phyloP scores from a whole-genome alignment of 2,797 vertebrate genomes.

The Smutsia gigantea region DNA sequence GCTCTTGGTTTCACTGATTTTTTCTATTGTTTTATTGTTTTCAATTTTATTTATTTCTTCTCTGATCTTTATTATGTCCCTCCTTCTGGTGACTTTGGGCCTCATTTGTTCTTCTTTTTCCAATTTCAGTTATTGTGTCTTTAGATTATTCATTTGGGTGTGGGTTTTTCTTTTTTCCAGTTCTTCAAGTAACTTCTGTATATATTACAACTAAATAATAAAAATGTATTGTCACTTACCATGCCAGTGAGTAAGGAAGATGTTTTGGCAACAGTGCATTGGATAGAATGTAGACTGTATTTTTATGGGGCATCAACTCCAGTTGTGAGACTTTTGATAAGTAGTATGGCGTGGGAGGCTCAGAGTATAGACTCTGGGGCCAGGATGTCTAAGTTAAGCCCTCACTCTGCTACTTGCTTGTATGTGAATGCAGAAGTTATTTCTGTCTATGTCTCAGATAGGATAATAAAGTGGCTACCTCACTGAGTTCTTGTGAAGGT shows the following conservation, averaged over 20 bases:
- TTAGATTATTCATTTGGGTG: no score
- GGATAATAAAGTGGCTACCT: background rate
- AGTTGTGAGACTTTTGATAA: background rate
- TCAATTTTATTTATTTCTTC: no score
- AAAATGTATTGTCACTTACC: background rate
- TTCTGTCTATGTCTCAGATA: background rate
- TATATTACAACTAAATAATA: background rate
- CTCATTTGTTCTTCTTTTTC: no score
- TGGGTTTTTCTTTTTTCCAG: background rate
- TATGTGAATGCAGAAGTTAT: background rate
- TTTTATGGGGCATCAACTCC: background rate
- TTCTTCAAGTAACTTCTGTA: constrained; percentile 17
- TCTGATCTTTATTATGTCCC: no score
- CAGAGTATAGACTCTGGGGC: background rate
- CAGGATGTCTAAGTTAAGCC: background rate
- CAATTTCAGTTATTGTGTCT: no score
- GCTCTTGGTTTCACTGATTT: no score
- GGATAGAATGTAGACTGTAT: background rate
- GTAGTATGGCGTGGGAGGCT: background rate
- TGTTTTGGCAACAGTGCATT: background rate
- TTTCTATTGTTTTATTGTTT: no score
- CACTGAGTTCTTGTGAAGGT: background rate
- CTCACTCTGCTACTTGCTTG: background rate
- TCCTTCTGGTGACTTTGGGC: no score
- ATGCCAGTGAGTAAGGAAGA: background rate